Base-by-base conservation (phyloP, 2,113 vertebrate species). In the Engraulis encrasicolus region DNA sequence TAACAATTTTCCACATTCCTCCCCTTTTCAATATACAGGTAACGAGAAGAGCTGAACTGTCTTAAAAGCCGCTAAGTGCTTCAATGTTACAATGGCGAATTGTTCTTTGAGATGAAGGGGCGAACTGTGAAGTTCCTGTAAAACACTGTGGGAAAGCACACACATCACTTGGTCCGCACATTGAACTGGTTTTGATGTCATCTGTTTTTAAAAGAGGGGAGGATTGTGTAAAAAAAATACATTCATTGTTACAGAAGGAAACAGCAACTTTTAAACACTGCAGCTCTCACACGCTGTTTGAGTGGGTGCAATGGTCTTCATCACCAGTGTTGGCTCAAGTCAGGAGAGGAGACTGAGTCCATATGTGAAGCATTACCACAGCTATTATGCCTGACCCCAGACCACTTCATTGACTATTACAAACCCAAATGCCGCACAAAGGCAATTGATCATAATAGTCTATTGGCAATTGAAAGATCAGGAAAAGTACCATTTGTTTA, bases 391-490 rank as follows among this genome's bases (percentile, higher is more conserved):
- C 23, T 36, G 80, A 36, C 27, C 40, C 80, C 66, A 74, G 37
- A 27, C 79, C 79, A 71, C 37, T 50, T 82, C 49, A 50, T 74
- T 74, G 58, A 66, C 81, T 82, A 36, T 71, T 31, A 74, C 66
- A 71, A 82, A 82, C 58, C 58, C 45, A 54, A 74, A 71, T 82
- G 58, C 38, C 45, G 81, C 81, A 74, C 81, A 36, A 66, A 66
- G 23, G 81, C 71, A 82, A 49, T 34, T 71, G 81, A 82, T 82
- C 61, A 82, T 82, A 45, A 74, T 71, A 81, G 71, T 12, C 34
- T 82, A 71, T 50, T 74, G 81, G 81, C 7, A 48, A 74, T 82
- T 74, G 61, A 74, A 82, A 71, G 40, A 82, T 74, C 81, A 82
- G 58, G 15, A 36, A 23, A 23, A 52, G 34, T 19, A 23, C 14